A percentile compares a stretch with the other conserved stretches of the same genome.
Conservation (phyloP, 2,797 vertebrate genomes). For the Avahi laniger region DNA sequence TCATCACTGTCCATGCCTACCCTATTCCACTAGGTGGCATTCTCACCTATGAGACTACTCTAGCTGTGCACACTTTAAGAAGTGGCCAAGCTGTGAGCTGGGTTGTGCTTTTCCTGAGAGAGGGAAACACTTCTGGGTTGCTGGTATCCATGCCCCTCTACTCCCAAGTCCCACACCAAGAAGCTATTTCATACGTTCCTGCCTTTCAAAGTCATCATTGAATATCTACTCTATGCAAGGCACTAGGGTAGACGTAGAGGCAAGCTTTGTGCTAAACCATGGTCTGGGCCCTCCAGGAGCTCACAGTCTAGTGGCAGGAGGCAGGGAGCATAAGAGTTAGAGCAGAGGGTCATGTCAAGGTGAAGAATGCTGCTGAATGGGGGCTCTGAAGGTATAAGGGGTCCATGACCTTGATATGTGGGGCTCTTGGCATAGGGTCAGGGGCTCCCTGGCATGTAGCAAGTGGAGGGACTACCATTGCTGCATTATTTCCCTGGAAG, state of each 20-base stretch:
- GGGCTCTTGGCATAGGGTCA: not conserved
- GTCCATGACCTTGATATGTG: not conserved
- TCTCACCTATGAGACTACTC: constrained; percentile 26
- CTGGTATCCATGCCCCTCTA: not conserved
- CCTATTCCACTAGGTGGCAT: constrained; percentile 50
- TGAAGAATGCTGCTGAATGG: not conserved
- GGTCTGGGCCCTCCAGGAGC: not conserved
- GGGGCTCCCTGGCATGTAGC: not conserved
- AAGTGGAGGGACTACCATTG: not conserved
- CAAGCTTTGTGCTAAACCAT: not conserved
- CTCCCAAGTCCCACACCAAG: not conserved
- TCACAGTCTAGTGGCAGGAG: not conserved
- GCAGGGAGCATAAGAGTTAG: not conserved
- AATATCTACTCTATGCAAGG: not conserved
- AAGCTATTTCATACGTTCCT: not conserved
- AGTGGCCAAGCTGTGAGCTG: not conserved
- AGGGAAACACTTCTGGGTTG: not conserved
- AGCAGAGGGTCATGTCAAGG: not conserved
- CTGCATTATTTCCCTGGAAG: not conserved
- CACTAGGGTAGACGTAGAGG: not conserved
- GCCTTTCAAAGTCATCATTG: not conserved
- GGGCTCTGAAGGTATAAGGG: not conserved
- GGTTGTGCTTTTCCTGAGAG: not conserved
- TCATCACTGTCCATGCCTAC: not conserved
- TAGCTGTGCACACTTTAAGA: not conserved